A percentile compares a stretch with the other conserved stretches of the same genome.
Conservation (phyloP, 2,888 invertebrate species). For the Tetrapedia diversipes region DNA sequence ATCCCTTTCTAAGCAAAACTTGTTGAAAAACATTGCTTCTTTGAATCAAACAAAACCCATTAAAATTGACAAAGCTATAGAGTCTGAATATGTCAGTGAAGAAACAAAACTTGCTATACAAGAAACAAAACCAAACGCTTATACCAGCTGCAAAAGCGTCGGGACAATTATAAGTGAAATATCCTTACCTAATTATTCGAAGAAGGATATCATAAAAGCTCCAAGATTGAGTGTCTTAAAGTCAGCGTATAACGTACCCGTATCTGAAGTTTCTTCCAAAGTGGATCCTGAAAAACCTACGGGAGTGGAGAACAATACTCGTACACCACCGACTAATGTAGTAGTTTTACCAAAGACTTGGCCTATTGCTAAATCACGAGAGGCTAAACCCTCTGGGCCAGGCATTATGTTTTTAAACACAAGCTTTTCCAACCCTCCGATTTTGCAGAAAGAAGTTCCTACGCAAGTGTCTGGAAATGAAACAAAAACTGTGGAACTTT, state of each 20-base stretch:
- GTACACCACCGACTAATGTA: conserved; percentile 61
- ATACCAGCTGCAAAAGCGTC: conserved; percentile 53
- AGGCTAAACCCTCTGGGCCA: conserved; percentile 54
- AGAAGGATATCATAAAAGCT: conserved; percentile 72
- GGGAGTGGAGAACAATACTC: conserved; percentile 55
- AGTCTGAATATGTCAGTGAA: conserved; percentile 28
- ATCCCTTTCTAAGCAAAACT: conserved; percentile 18
- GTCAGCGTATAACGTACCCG: conserved; percentile 33
- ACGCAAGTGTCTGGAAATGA: conserved; percentile 1
- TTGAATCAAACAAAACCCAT: conserved; percentile 15
- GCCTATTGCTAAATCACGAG: conserved; percentile 50
- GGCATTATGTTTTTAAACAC: conserved; percentile 46
- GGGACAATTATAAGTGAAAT: conserved; percentile 56
- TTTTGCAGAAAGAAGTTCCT: conserved; percentile 53
- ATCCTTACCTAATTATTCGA: conserved; percentile 57
- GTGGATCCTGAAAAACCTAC: conserved; percentile 22
- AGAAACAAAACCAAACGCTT: conserved; percentile 18
- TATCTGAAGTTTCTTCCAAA: conserved; percentile 32
- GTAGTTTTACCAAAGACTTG: conserved; percentile 65
- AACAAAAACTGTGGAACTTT: neutral
- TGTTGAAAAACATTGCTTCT: conserved; percentile 18
- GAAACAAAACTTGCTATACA: conserved; percentile 22
- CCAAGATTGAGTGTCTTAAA: conserved; percentile 70
- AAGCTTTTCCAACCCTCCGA: conserved; percentile 42
- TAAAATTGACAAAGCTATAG: conserved; percentile 40